Conservation (phyloP, 1,140 invertebrate species). For the Acromyrmex heyeri region DNA sequence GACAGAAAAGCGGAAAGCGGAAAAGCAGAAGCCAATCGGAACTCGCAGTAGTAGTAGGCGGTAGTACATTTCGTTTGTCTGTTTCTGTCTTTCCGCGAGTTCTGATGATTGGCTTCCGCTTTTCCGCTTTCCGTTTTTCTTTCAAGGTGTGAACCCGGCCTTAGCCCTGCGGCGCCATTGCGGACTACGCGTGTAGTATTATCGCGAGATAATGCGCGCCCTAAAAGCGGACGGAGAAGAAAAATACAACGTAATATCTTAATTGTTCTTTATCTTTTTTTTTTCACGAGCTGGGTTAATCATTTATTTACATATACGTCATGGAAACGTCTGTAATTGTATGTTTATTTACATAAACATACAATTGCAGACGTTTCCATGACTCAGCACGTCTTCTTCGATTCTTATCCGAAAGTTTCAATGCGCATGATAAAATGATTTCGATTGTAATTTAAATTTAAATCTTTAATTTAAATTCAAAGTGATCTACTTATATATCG, state of each 20-base stretch:
- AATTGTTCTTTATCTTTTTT: neutral
- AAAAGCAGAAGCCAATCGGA: no score
- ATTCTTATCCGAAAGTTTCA: neutral
- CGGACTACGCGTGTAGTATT: neutral
- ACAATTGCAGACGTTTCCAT: neutral
- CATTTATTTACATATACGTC: no score
- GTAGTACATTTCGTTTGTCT: no score
- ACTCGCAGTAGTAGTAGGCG: no score
- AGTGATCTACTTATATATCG: neutral
- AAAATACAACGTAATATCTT: neutral
- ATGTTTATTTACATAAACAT: neutral
- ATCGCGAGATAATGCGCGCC: constrained; percentile 16
- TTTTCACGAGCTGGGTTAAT: neutral
- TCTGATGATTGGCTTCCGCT: no score
- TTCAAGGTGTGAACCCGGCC: no score
- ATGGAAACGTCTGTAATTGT: no score
- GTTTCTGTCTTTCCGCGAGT: no score
- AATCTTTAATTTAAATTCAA: neutral
- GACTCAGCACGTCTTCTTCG: neutral
- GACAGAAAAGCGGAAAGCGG: no score
- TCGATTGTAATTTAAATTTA: neutral
- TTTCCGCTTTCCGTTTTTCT: no score
- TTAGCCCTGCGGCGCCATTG: constrained; percentile 43
- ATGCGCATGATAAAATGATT: neutral
- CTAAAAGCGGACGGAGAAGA: neutral